Base-by-base conservation (phyloP, 2,888 invertebrate species). In the Coelinius sp. region DNA sequence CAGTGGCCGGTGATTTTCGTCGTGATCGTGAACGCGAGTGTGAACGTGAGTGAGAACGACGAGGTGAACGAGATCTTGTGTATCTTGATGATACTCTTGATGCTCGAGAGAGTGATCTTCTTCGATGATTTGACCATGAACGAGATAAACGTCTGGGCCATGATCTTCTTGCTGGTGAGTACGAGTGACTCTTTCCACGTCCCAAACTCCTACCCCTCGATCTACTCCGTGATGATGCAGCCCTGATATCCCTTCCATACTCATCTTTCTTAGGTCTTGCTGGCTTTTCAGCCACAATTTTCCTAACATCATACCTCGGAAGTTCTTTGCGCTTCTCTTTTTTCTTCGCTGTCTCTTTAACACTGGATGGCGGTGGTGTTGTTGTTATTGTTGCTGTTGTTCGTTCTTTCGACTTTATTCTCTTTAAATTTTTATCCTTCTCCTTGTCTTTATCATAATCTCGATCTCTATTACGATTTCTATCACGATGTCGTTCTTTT, bases 231-330 rank as follows among this genome's bases (percentile, higher is more conserved):
- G 86, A 83, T 25, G 78, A 77, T 7, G 83, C 83, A 7, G 77
- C 77, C 10, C 86, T 76, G 2, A 93, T 90, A 86, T 95, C 95
- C 10, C 95, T 90, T 0, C 95, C 95, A 88, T 95, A 95, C 65
- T 93, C 91, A 87, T 95, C 95, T 86, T 93, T 94, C 68, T 91
- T 89, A 38, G 90, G 89, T 71, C 91, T 89, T 56, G 82, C 80
- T 0, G 92, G 91, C 79, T 92, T 92, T 75, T 93, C 93, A 4
- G 93, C 91, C 7, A 96, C 93, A 41, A 96, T 89, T 74, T 93
- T 92, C 46, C 96, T 90, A 8, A 96, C 95, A 88, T 95, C 93
- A 85, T 96, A 96, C 2, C 96, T 90, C 80, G 94, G 94, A 64
- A 96, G 88, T 82, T 96, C 95, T 82, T 94, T 93, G 14, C 95